Percentiles rank a stretch among this genome's conserved stretches.
These are phyloP conservation scores for Molossus molossus DNA, from an alignment of 2,797 vertebrate species.

Conservation along the genomic window DNA sequence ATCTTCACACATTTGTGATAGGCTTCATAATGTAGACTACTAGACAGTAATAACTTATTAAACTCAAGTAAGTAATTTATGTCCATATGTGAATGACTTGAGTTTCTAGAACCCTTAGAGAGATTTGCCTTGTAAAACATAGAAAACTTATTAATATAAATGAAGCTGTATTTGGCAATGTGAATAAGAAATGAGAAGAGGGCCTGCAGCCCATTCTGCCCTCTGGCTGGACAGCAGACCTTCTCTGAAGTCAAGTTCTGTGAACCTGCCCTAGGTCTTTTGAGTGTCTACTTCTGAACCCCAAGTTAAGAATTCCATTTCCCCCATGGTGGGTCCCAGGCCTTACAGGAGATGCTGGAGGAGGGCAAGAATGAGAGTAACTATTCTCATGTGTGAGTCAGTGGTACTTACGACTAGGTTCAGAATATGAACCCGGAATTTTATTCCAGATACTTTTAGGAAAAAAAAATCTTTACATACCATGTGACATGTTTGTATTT, in stretches of 20 bases:
- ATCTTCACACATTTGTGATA: neutral
- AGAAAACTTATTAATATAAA: slow-evolving; percentile 37
- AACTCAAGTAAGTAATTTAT: slow-evolving; percentile 40
- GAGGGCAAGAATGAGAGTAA: neutral
- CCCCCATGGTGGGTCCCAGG: neutral
- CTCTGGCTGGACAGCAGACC: neutral
- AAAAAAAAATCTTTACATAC: neutral
- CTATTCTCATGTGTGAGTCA: neutral
- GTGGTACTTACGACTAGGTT: neutral
- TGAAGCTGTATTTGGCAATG: neutral
- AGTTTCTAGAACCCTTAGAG: slow-evolving; percentile 13
- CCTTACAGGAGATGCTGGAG: neutral
- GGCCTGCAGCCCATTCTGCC: neutral
- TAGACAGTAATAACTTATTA: neutral
- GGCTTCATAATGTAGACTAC: neutral
- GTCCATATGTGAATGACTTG: neutral
- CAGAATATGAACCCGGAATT: neutral
- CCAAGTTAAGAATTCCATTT: neutral
- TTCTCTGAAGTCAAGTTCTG: slow-evolving; percentile 34
- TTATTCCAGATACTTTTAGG: neutral
- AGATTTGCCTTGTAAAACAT: slow-evolving; percentile 44
- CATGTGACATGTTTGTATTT: neutral
- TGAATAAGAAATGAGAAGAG: slow-evolving; percentile 8
- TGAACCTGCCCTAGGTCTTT: neutral
- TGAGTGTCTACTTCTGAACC: neutral